These are phyloP conservation scores for Thereva nobilitata DNA, from an alignment of 2,888 invertebrate species.

Conservation along the genomic window DNA sequence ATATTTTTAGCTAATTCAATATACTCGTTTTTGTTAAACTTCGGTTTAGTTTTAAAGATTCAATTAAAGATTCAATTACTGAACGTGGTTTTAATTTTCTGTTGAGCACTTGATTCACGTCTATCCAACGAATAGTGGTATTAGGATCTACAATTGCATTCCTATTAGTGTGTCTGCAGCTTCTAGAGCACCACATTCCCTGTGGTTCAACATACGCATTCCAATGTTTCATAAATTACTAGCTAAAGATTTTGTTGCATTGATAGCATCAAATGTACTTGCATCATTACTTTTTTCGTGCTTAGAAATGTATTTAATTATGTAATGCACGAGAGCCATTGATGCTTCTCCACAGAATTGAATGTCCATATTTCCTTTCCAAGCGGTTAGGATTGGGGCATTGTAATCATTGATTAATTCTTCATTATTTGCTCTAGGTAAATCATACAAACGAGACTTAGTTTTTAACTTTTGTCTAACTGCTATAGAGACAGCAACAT, in stretches of 20 bases:
- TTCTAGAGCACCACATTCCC: constrained; percentile 51
- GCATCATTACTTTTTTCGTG: constrained; percentile 45
- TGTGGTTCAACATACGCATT: constrained; percentile 45
- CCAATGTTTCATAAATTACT: constrained; percentile 47
- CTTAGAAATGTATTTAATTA: constrained; percentile 49
- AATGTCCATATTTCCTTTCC: not conserved
- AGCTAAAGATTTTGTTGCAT: constrained; percentile 46
- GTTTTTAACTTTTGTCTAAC: constrained; percentile 5
- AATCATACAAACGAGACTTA: constrained; percentile 25
- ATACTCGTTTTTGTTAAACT: no score
- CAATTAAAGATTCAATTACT: no score
- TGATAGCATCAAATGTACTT: constrained; percentile 45
- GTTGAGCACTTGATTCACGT: constrained; percentile 27
- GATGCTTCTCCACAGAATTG: constrained; percentile 41
- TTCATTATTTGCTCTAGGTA: constrained; percentile 35
- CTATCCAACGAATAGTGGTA: constrained; percentile 50
- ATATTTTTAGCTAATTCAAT: no score
- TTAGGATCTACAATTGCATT: constrained; percentile 46
- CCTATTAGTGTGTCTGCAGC: constrained; percentile 48
- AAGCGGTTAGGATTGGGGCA: no score
- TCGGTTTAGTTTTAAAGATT: no score
- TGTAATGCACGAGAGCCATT: constrained; percentile 44
- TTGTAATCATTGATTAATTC: not conserved
- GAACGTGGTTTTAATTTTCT: no score
- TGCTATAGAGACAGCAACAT: not conserved